phyloP scores from a whole-genome alignment of 2,113 vertebrate genomes.

The Dunckerocampus dactyliophorus region DNA sequence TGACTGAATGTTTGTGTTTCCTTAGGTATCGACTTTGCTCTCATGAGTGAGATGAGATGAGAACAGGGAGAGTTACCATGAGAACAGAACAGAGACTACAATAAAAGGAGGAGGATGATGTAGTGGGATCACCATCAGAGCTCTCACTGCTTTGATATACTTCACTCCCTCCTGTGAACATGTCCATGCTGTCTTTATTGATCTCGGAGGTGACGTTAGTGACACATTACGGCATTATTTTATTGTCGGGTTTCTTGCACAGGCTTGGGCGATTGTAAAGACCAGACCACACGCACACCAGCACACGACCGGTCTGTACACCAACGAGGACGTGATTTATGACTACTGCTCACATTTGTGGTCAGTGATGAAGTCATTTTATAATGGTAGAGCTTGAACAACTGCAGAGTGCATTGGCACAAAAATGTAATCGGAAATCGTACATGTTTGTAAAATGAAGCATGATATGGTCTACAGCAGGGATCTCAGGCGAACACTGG shows the following conservation, averaged over 20 bases:
- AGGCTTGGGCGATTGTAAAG: not conserved
- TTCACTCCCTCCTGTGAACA: slow-evolving; percentile 43
- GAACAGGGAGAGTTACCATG: slow-evolving; percentile 42
- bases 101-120: not conserved
- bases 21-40: slow-evolving; percentile 29
- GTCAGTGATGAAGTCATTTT: not conserved
- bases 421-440: too few relatives aligned
- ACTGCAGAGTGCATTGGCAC: too few relatives aligned
- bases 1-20: slow-evolving; percentile 51
- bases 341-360: not conserved
- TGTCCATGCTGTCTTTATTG: not conserved
- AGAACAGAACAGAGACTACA: slow-evolving; percentile 44
- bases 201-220: not conserved
- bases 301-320: not conserved
- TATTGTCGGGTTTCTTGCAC: not conserved
- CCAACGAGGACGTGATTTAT: not conserved
- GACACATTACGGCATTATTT: not conserved
- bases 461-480: too few relatives aligned
- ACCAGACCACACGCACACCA: too few relatives aligned
- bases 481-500: too few relatives aligned
- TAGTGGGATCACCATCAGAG: slow-evolving; percentile 48
- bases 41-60: slow-evolving; percentile 41
- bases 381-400: not conserved
- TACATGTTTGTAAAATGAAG: too few relatives aligned
- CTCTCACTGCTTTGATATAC: slow-evolving; percentile 54